Conservation (phyloP, 2,888 invertebrate species). For the Lithodes maja region DNA sequence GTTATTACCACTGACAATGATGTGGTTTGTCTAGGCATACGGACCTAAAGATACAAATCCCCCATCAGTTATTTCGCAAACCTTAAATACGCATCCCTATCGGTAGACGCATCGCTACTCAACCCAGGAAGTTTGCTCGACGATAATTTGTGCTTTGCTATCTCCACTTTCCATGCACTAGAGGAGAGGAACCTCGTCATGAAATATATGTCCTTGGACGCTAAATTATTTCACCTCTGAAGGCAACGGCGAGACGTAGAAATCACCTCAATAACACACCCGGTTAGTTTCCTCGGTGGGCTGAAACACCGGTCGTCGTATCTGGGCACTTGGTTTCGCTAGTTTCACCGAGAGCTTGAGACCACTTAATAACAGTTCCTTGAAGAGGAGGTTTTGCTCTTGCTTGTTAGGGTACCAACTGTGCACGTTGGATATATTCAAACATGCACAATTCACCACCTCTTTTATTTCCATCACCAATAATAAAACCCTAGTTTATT, state of each 20-base stretch:
- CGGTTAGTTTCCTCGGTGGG: too few relatives aligned
- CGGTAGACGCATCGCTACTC: neutral
- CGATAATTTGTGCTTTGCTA: constrained; percentile 3
- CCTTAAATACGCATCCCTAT: neutral
- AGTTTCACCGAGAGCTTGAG: too few relatives aligned
- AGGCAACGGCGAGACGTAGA: neutral
- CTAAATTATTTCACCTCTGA: neutral
- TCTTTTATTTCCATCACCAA: too few relatives aligned
- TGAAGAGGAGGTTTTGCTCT: too few relatives aligned
- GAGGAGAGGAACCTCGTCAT: neutral
- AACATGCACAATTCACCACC: too few relatives aligned
- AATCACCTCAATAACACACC: too few relatives aligned
- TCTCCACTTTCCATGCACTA: neutral
- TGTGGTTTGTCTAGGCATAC: neutral
- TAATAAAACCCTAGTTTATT: too few relatives aligned
- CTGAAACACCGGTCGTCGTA: neutral
- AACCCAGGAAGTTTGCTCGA: neutral
- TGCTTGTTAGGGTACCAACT: too few relatives aligned
- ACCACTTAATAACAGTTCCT: too few relatives aligned
- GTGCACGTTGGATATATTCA: too few relatives aligned
- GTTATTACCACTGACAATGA: too few relatives aligned
- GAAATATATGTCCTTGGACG: neutral
- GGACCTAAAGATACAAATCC: neutral
- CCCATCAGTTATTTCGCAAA: neutral
- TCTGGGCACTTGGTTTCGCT: neutral